Evolutionary conservation across 1,140 invertebrate genomes (phyloP), one percentile per base, ranked within the genome.

Genomic region (Papilio polytes): DNA sequence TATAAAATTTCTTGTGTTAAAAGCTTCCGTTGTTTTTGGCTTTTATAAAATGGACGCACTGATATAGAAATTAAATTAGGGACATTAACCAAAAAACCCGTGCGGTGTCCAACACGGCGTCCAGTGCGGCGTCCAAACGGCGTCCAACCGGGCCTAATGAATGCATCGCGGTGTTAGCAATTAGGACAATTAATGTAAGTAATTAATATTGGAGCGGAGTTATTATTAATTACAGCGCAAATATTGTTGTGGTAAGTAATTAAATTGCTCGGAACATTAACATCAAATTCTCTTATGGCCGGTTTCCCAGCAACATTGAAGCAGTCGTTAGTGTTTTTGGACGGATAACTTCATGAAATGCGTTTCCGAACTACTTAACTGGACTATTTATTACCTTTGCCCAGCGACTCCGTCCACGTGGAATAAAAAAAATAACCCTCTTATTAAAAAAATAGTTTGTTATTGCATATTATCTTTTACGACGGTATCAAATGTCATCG

Each of bases 181-280:
- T 78, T 78, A 78, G 77, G 77, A 66, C 56, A 78, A 78, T 78
- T 78, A 78, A 78, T 78, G 36, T 78, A 66, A 78, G 77, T 78
- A 66, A 78, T 78, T 66, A 78, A 78, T 78, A 78, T 78, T 78
- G 18, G 41, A 66, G 36, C 77, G 22, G 20, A 44, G 53, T 78
- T 78, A 78, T 78, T 48, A 78, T 78, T 78, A 78, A 78, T 78
- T 78, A 78, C 41, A 78, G 59, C 46, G 59, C 77, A 78, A 78
- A 78, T 78, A 78, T 78, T 78, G 77, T 66, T 78, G 77, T 20
- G 77, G 77, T 63, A 63, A 78, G 77, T 78, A 78, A 78, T 78
- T 78, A 78, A 78, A 78, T 66, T 66, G 36, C 56, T n/a, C 18
- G 56, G n/a, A 44, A 44, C 77, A 77, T 77, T 77, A 77, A 15